Base-by-base conservation (phyloP, 2,797 vertebrate species). In the Sciaenops ocellatus region DNA sequence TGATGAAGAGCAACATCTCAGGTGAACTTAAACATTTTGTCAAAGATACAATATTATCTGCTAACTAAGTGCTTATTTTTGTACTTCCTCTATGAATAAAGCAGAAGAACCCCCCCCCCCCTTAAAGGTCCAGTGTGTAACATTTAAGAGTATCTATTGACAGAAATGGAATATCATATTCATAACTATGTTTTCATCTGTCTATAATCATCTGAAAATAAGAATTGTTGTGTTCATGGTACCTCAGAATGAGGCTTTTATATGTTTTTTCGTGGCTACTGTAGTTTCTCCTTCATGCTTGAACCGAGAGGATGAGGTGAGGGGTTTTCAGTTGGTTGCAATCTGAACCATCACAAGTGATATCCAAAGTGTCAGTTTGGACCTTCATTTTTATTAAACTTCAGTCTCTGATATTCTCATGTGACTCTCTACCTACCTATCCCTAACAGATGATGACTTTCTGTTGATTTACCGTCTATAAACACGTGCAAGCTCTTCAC, bases 51-150 rank as follows among this genome's bases (percentile, higher is more conserved):
- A 7, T 1, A 38, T 60, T 6, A 69, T 62, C 28, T 56, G 28
- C 28, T 51, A 2, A 65, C 46, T 13, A 38, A 24, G 30, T 47
- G 28, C 4, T n/a, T 24, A n/a, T 72, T 46, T 20, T 44, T 54
- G 16, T 16, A 61, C 66, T 54, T 71, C 71, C 54, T 4, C 11
- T 44, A 63, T 41, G 0, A 0, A 6, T 72, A 68, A 85, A 71
- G 42, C 11, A 61, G 47, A 69, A 72, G 26, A 47, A 69, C n/a
- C n/a, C n/a, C n/a, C 8, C 0, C 34, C 8, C 34, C 34, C 7
- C 34, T 34, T 34, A 34, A 66, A 34, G 30, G 7, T 34, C 30
- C 6, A 34, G 30, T 34, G 30, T 34, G 34, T 34, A 2, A 2
- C 7, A 8, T 34, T 34, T 34, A 8, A 34, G 26, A 26, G 7